Base-by-base conservation (phyloP, 2,113 vertebrate genomes). In the Corvus hawaiiensis region DNA sequence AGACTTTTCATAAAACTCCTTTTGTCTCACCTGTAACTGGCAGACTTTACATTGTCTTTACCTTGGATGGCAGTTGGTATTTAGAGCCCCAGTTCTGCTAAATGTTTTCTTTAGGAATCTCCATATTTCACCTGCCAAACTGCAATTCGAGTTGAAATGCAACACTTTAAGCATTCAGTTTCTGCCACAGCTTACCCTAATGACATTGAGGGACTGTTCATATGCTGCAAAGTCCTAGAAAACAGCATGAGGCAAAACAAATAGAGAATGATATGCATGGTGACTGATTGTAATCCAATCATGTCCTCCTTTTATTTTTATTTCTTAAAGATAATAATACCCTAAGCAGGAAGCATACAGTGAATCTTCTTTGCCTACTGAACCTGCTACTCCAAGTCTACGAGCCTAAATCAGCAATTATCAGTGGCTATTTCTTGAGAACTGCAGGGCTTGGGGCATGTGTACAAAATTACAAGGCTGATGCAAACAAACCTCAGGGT, bases 331-430 rank as follows among this genome's bases (percentile, higher is more conserved):
- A 24, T 33, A 32, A 39, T 27, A 82, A 87, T 37, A 55, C 20
- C 28, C 35, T 77, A 51, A 69, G 56, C 16, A 55, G 52, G 73
- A 85, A 79, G n/a, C 28, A 24, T 28, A 12, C 26, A 61, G 27
- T 79, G 88, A 83, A 62, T 86, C 32, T 35, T 68, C 64, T 75
- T 91, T 91, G 35, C 78, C 51, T 48, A 39, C 48, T 64, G 54
- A 79, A 83, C n/a, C 33, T 88, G 64, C 82, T 96, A n/a, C 61
- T 87, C 54, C 75, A 69, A 64, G 55, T 16, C 52, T 62, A 4
- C 22, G 83, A 41, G 83, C 62, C 72, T 62, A 93, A 91, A 93
- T 75, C 90, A 93, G 44, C 33, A 84, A 74, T 93, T 92, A 80
- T 44, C 49, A 75, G 39, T 32, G 59, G 66, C 66, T 54, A 2